Evolutionary conservation across 2,888 invertebrate genomes (phyloP).

Genomic region (Drosophila buzzatii): DNA sequence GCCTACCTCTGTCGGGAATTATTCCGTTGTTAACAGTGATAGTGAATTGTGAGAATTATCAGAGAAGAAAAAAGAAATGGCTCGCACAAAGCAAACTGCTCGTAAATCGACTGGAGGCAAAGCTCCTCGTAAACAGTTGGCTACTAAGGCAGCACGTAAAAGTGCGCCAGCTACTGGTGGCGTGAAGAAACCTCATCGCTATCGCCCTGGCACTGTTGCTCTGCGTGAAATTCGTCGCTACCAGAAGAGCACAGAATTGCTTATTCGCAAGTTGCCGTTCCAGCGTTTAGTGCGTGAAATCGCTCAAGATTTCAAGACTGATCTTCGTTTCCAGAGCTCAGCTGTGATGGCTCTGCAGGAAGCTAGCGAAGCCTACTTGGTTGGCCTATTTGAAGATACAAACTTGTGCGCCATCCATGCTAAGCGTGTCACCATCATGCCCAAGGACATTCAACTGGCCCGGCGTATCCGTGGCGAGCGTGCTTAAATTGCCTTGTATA

Average conservation of each 20-base stretch:
- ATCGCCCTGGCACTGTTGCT: no score
- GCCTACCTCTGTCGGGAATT: neutral
- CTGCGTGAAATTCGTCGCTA: no score
- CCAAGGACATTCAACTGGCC: slow-evolving; percentile 86
- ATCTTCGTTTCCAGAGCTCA: slow-evolving; percentile 23
- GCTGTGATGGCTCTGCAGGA: slow-evolving; percentile 30
- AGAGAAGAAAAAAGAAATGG: neutral
- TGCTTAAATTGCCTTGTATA: no score
- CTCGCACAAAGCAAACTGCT: slow-evolving; percentile 10
- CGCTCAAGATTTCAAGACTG: slow-evolving; percentile 21
- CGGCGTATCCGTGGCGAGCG: no score
- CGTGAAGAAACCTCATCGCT: no score
- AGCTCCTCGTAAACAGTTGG: neutral
- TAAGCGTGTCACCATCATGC: slow-evolving; percentile 97
- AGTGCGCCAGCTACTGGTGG: no score
- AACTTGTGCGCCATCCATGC: slow-evolving; percentile 27
- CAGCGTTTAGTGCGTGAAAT: slow-evolving; percentile 21
- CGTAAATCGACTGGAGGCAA: slow-evolving; percentile 10
- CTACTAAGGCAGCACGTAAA: no score
- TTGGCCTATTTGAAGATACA: slow-evolving; percentile 13
- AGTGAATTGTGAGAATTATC: slow-evolving; percentile 4
- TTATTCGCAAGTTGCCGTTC: slow-evolving; percentile 19
- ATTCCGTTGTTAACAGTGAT: slow-evolving; percentile 18
- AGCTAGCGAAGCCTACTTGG: slow-evolving; percentile 27
- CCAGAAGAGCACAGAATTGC: no score